Percentiles rank a stretch among this genome's conserved stretches.
Evolutionary conservation across 2,113 vertebrate genomes (phyloP).

Genomic region (Limnothrissa miodon): DNA sequence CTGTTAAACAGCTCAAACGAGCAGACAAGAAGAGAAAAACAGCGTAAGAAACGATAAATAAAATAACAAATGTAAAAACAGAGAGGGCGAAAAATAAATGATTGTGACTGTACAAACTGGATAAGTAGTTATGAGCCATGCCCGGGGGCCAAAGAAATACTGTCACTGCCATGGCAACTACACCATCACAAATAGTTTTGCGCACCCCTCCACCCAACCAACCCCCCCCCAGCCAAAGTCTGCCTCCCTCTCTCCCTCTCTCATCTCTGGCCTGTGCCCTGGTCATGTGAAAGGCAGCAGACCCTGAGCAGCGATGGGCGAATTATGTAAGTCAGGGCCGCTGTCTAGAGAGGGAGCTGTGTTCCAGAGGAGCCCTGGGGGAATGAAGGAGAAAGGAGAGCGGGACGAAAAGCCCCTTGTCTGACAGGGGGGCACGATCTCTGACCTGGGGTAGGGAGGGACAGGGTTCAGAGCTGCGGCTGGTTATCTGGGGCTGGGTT

Average conservation of each 20-base stretch:
- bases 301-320: constrained; percentile 41
- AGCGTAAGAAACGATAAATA: background rate
- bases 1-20: background rate
- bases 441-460: background rate
- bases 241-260: background rate
- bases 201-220: background rate
- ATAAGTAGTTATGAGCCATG: constrained; percentile 32
- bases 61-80: background rate
- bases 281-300: constrained; percentile 76
- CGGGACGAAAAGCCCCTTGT: background rate
- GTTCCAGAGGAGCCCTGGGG: background rate
- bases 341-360: background rate
- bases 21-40: background rate
- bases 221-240: background rate
- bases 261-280: constrained; percentile 37
- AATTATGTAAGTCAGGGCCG: constrained; percentile 62
- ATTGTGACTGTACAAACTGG: background rate
- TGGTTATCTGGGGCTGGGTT: background rate
- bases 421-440: background rate
- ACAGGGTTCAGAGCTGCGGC: background rate
- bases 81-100: background rate
- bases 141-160: constrained; percentile 30
- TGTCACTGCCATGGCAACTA: constrained; percentile 48
- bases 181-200: constrained; percentile 36
- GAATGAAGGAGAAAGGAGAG: constrained; percentile 44